Conservation (phyloP, 2,888 invertebrate species). For the Caenorhabditis imperialis region DNA sequence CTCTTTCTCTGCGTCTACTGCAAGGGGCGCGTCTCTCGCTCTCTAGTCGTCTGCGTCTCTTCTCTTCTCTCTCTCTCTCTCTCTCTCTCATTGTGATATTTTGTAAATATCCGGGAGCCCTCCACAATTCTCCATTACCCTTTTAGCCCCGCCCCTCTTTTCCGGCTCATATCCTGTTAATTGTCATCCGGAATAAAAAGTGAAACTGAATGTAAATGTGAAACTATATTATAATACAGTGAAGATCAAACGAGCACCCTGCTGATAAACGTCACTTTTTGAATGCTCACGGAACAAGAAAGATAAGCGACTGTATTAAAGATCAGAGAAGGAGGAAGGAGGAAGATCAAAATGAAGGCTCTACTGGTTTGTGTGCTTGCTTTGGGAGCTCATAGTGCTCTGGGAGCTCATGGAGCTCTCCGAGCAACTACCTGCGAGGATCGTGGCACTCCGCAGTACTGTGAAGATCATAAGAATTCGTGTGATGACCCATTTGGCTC, state of each 20-base stretch:
- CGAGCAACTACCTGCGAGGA: slow-evolving; percentile 13
- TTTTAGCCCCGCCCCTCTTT: background rate
- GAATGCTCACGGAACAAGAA: too few relatives aligned
- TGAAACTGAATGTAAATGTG: too few relatives aligned
- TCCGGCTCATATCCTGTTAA: slow-evolving; percentile 40
- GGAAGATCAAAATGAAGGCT: too few relatives aligned
- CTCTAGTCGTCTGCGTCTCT: background rate
- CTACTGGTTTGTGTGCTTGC: too few relatives aligned
- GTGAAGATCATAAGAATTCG: slow-evolving; percentile 16
- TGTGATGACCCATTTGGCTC: slow-evolving; percentile 22
- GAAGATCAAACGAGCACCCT: too few relatives aligned
- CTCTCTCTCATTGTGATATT: slow-evolving; percentile 45
- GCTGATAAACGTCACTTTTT: too few relatives aligned
- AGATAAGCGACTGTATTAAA: too few relatives aligned
- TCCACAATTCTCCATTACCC: background rate
- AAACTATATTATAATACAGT: too few relatives aligned
- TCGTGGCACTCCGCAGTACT: slow-evolving; percentile 21
- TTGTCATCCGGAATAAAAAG: too few relatives aligned
- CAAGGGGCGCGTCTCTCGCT: background rate
- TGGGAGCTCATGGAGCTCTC: too few relatives aligned
- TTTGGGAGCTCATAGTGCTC: too few relatives aligned
- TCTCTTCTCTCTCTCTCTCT: background rate
- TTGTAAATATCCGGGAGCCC: slow-evolving; percentile 49
- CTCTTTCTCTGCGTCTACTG: slow-evolving; percentile 1
- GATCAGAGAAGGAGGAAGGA: too few relatives aligned